These are phyloP conservation scores for Anarsia innoxiella DNA, from an alignment of 2,888 invertebrate species.

Conservation along the genomic window DNA sequence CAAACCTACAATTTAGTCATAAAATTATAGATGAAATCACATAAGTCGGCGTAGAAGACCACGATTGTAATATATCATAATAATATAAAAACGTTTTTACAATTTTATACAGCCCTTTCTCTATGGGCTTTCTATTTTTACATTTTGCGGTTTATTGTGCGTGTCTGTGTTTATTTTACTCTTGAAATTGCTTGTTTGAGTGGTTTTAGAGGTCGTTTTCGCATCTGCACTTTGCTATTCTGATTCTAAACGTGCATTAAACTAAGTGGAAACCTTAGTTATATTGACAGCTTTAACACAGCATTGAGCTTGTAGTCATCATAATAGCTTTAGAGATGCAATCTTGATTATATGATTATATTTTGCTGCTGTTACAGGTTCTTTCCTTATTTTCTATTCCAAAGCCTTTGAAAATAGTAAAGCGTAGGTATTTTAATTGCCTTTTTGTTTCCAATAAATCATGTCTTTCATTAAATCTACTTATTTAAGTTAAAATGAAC, in stretches of 20 bases:
- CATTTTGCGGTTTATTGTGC: slow-evolving; percentile 27
- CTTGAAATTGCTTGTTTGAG: slow-evolving; percentile 7
- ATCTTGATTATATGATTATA: too few species aligned
- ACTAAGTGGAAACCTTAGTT: background rate
- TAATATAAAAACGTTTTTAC: slow-evolving; percentile 38
- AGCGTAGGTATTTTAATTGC: too few species aligned
- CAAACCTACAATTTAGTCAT: slow-evolving; percentile 39
- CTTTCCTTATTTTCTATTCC: too few species aligned
- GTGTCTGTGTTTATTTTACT: slow-evolving; percentile 21
- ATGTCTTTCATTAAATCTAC: too few species aligned
- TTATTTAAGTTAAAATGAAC: slow-evolving; percentile 5
- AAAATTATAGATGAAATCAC: slow-evolving; percentile 52
- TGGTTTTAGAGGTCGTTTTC: background rate
- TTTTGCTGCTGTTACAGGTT: too few species aligned
- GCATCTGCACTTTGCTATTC: background rate
- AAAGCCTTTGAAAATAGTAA: too few species aligned
- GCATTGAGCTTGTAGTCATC: too few species aligned
- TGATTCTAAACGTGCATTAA: slow-evolving; percentile 2
- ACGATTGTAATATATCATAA: slow-evolving; percentile 47
- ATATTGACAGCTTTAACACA: too few species aligned
- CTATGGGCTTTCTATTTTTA: slow-evolving; percentile 47
- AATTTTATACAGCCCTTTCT: slow-evolving; percentile 44
- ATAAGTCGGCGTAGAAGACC: slow-evolving; percentile 35
- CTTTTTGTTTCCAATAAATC: too few species aligned
- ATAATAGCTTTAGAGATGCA: too few species aligned